Percentiles rank a stretch among this genome's conserved stretches.
Evolutionary conservation across 2,797 vertebrate genomes (phyloP).

Genomic region (Mormyrus hasselquistii): DNA sequence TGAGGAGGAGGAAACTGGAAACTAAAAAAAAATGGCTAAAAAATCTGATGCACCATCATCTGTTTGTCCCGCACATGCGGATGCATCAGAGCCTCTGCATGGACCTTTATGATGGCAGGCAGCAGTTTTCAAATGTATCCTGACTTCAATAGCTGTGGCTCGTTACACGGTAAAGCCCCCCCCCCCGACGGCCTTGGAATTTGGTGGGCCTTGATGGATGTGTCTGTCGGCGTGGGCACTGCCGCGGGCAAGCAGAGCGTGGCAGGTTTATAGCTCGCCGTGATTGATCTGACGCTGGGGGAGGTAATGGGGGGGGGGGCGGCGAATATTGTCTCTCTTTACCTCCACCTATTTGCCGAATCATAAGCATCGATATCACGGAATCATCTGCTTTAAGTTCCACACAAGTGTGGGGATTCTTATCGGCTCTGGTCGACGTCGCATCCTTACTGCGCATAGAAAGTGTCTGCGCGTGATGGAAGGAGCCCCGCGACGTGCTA

Average conservation of each 20-base stretch:
- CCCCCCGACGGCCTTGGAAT: neutral
- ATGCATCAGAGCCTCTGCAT: neutral
- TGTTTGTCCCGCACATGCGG: neutral
- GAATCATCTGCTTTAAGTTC: neutral
- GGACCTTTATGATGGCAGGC: neutral
- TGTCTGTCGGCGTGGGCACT: neutral
- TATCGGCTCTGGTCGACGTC: neutral
- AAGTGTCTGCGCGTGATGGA: neutral
- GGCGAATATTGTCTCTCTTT: neutral
- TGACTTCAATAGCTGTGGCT: neutral
- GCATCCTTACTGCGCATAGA: neutral
- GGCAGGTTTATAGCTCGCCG: neutral
- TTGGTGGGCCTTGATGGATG: conserved; percentile 12
- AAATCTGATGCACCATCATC: too few species aligned
- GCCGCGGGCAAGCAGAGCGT: neutral
- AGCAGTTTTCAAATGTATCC: neutral
- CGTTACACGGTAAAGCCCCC: neutral
- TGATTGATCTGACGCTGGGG: neutral
- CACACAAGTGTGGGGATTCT: neutral
- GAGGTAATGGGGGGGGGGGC: too few species aligned
- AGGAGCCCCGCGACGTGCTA: neutral
- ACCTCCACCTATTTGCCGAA: neutral
- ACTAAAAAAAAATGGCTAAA: neutral
- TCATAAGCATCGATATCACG: neutral
- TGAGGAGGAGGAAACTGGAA: neutral